Evolutionary conservation across 1,140 invertebrate genomes (phyloP), one percentile per base, ranked within the genome.

Genomic region (Choristoneura fumiferana): DNA sequence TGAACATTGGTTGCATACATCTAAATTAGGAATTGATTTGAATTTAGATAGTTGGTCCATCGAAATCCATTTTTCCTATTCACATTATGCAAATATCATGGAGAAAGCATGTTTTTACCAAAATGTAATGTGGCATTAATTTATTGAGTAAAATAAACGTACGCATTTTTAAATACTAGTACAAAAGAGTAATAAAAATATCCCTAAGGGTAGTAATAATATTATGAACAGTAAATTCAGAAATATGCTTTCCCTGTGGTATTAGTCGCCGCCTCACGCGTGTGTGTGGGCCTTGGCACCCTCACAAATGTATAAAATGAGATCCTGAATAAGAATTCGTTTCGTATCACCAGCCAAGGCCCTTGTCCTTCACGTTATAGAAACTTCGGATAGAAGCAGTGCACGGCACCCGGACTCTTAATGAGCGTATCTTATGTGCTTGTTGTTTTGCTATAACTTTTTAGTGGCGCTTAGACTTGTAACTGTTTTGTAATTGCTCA

Each of bases 51-150:
- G 69, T 73, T 67, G 70, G 70, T 71, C 63, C 67, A 73, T 76
- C 67, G 61, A 71, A 76, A 76, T 82, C 72, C 77, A 73, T 73
- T 73, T 66, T 63, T 68, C 72, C 67, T 73, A 71, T 76, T 76
- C 71, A 74, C 73, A 57, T 55, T 39, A 37, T 54, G 36, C 15
- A n/a, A 8, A 12, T 37, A 29, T 22, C 49, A 34, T 43, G 10
- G 4, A 43, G 34, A 18, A 43, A 36, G 1, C 22, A 29, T 29
- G 22, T 29, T 29, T 29, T 29, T 29, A 29, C 2, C 22, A 6
- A 29, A 29, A 29, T 29, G 22, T 29, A 29, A 29, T n/a, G n/a
- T n/a, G n/a, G n/a, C n/a, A n/a, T n/a, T n/a, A n/a, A n/a, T n/a
- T n/a, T n/a, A n/a, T n/a, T n/a, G n/a, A n/a, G n/a, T n/a, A n/a